Conservation (phyloP, 2,113 vertebrate genomes). For the Sylvicapra grimmia region DNA sequence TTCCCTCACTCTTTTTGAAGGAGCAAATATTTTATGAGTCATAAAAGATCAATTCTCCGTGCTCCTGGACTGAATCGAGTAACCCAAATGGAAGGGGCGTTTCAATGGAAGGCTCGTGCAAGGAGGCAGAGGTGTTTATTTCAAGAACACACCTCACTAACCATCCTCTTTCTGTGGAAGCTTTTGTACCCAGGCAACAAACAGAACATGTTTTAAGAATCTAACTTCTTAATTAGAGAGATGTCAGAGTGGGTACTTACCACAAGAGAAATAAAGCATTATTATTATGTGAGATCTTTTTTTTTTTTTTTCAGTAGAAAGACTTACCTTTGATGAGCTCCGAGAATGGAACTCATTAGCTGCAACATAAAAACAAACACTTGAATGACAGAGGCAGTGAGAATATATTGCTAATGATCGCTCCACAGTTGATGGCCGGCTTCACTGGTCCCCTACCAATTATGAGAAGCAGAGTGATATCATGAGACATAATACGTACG, state of each 20-base stretch:
- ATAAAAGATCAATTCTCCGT: slow-evolving; percentile 24
- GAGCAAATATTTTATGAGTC: slow-evolving; percentile 33
- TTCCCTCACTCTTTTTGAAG: slow-evolving; percentile 47
- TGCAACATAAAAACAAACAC: slow-evolving; percentile 19
- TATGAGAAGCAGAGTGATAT: not conserved
- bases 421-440: not conserved
- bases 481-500: not conserved
- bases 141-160: not conserved
- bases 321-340: not conserved
- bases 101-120: not conserved
- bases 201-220: not conserved
- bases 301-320: not conserved
- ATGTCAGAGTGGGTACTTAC: not conserved
- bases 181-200: not conserved
- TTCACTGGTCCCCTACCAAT: not conserved
- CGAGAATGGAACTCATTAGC: not conserved
- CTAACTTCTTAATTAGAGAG: slow-evolving; percentile 13
- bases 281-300: not conserved
- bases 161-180: not conserved
- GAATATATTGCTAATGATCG: slow-evolving; percentile 17
- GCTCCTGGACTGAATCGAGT: not conserved
- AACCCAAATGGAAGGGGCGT: not conserved
- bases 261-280: not conserved
- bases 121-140: not conserved
- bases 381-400: slow-evolving; percentile 12